Conservation (phyloP, 1,140 invertebrate species). For the Propsilocerus akamusi region DNA sequence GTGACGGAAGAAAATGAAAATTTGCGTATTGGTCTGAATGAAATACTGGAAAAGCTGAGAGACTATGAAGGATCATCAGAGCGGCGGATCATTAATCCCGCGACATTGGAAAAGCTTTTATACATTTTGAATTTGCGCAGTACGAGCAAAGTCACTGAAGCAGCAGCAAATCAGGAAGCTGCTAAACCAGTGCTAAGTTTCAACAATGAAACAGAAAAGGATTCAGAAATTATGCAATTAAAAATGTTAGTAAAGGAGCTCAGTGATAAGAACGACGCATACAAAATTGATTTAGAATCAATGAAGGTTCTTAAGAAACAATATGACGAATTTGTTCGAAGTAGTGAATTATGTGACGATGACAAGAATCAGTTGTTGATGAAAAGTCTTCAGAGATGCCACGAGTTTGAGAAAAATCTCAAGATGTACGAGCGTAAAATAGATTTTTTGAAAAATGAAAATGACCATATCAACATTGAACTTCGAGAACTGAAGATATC, state of each 20-base stretch:
- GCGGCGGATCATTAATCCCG: conserved; percentile 29
- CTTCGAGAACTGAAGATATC: not conserved
- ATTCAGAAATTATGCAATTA: not conserved
- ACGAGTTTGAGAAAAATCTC: conserved; percentile 12
- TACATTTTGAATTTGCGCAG: conserved; percentile 31
- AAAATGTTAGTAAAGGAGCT: not conserved
- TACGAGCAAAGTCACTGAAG: conserved; percentile 31
- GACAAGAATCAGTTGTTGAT: conserved; percentile 12
- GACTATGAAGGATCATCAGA: conserved; percentile 32
- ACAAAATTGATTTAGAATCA: conserved; percentile 9
- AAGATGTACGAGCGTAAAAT: conserved; percentile 13
- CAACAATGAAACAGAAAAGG: not conserved
- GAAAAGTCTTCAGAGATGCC: conserved; percentile 11
- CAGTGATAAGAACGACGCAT: conserved; percentile 5
- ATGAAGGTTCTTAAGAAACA: conserved; percentile 13
- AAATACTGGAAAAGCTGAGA: conserved; percentile 39
- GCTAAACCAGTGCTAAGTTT: conserved; percentile 18
- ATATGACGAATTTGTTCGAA: conserved; percentile 16
- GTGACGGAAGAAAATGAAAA: conserved; percentile 39
- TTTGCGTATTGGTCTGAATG: conserved; percentile 37
- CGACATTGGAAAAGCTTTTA: conserved; percentile 32
- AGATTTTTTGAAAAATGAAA: conserved; percentile 15
- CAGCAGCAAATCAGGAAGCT: conserved; percentile 36
- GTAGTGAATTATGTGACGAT: conserved; percentile 14
- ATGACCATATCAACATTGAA: conserved; percentile 9